Base-by-base conservation (phyloP, 2,797 vertebrate genomes). In the Siniperca undulata region DNA sequence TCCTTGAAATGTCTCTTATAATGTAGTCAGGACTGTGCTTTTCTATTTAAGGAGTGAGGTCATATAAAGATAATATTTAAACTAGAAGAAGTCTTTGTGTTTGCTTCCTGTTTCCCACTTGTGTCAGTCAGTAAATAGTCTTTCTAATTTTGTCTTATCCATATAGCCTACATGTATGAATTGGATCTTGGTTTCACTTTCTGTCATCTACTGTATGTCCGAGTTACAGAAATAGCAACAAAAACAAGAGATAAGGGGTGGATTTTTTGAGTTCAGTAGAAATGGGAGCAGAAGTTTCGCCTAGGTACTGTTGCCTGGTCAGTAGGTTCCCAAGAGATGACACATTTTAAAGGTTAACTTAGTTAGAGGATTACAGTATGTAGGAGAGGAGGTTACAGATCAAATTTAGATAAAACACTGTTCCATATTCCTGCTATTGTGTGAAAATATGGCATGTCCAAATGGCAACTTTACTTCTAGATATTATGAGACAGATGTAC, bases 141-240 rank as follows among this genome's bases (percentile, higher is more conserved):
- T 55, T 40, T 24, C 8, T 20, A 19, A 52, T 56, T 59, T 0
- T 30, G 10, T 36, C 17, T 27, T 5, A n/a, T 20, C 40, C 12
- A 22, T 16, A 0, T 1, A 13, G 14, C 34, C 9, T 11, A 22
- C 22, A 24, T 42, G 3, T n/a, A 48, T 56, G 5, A 48, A 27
- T 46, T 36, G 11, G 4, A 52, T 59, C 11, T 55, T 17, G 13
- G 36, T 78, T 80, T 73, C 65, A 24, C 27, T 70, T 62, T 80
- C 19, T n/a, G 16, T 30, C 22, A 11, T 12, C 36, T 17, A n/a
- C n/a, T n/a, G n/a, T n/a, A 46, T 68, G n/a, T 66, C n/a, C 22
- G 17, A 65, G 36, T 36, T 8, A 34, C 8, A 46, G 24, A 73
- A 60, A 53, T 44, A 14, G 16, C 48, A 10, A 1, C 34, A 9